These are phyloP conservation scores for Leucosticte australis DNA, from an alignment of 2,113 vertebrate species.

Conservation along the genomic window DNA sequence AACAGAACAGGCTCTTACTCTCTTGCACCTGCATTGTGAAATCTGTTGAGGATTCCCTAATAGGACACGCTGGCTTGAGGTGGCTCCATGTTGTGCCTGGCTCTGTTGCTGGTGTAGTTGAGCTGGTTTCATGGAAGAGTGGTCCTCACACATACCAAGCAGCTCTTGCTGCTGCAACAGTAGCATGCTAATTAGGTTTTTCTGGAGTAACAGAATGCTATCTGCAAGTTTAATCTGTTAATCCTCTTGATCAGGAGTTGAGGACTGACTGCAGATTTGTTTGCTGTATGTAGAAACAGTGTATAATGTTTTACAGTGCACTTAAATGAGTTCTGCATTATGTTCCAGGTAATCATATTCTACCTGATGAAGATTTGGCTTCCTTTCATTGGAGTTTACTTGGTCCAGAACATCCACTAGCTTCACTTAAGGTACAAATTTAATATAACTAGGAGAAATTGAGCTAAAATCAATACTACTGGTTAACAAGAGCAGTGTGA, in stretches of 20 bases:
- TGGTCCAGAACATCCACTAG: conserved; percentile 94
- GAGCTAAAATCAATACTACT: background rate
- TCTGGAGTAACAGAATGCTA: background rate
- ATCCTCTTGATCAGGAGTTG: background rate
- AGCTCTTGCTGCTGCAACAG: background rate
- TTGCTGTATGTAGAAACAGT: background rate
- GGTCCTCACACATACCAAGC: background rate
- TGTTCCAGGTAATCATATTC: conserved; percentile 92
- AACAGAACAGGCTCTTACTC: rapidly evolving
- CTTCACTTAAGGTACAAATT: conserved; percentile 90
- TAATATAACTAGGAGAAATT: background rate
- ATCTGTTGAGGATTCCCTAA: background rate
- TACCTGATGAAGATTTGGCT: conserved; percentile 98
- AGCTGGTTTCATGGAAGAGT: background rate
- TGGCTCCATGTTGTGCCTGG: background rate
- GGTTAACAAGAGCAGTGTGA: background rate
- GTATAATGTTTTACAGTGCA: background rate
- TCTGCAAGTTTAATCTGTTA: background rate
- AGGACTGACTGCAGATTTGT: background rate
- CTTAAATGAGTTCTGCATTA: conserved; percentile 40
- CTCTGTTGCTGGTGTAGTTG: background rate
- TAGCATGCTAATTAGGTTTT: background rate
- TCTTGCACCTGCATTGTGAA: background rate
- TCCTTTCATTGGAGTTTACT: conserved; percentile 98
- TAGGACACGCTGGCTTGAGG: background rate